phyloP scores from a whole-genome alignment of 2,888 invertebrate genomes.

The Cephus sareptanus region DNA sequence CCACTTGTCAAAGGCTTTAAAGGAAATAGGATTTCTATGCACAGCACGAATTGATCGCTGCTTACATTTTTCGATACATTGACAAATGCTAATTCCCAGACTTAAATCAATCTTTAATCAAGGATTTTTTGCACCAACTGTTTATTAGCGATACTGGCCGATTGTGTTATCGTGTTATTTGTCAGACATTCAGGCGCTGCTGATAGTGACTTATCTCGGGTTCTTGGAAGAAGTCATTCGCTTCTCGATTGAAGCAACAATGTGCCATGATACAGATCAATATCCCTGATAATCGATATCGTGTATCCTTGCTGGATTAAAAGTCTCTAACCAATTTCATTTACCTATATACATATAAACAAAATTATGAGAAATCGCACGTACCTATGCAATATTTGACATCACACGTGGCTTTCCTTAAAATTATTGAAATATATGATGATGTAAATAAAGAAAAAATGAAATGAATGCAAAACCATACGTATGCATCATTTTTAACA shows the following conservation, averaged over 20 bases:
- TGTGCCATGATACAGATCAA: no score
- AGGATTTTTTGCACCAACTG: neutral
- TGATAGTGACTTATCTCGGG: neutral
- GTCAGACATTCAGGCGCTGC: neutral
- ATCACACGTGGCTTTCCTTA: no score
- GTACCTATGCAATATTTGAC: no score
- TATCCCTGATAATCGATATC: neutral
- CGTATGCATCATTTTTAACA: no score
- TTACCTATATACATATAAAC: neutral
- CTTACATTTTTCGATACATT: neutral
- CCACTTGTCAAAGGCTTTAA: neutral
- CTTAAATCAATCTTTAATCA: neutral
- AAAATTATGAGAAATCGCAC: neutral
- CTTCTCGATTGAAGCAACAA: neutral
- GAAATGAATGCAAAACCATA: no score
- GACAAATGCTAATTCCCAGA: neutral
- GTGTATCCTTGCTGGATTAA: neutral
- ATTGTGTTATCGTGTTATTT: neutral
- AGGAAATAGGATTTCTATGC: neutral
- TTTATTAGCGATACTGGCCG: neutral
- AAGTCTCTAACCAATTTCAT: neutral
- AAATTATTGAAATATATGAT: no score
- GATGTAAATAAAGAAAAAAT: no score
- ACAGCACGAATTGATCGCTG: neutral
- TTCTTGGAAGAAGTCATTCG: neutral